Evolutionary conservation across 2,888 invertebrate genomes (phyloP).

Genomic region (Lasioglossum leucozonium): DNA sequence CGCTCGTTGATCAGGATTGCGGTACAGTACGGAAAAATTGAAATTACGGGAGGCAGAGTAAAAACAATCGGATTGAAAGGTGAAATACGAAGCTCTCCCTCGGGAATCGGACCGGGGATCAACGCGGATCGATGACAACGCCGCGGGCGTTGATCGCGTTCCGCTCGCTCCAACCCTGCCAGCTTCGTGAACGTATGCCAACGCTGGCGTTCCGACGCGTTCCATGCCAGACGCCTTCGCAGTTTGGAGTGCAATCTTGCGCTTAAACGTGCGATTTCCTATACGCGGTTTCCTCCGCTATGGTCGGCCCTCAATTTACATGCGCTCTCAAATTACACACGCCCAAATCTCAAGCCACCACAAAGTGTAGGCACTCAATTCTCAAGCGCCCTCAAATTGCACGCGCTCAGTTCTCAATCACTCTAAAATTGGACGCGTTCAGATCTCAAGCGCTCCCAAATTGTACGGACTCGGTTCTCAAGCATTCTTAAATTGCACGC

Average conservation of each 20-base stretch:
- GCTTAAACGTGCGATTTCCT: neutral
- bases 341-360: too few species aligned
- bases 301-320: too few species aligned
- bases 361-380: too few species aligned
- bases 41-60: neutral
- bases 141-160: conserved; percentile 38
- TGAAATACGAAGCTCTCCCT: neutral
- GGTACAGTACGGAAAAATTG: conserved; percentile 6
- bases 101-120: neutral
- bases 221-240: neutral
- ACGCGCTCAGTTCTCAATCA: too few species aligned
- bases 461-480: too few species aligned
- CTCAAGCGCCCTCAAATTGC: neutral
- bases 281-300: neutral
- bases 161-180: conserved; percentile 6
- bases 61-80: conserved; percentile 12
- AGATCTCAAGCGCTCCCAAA: too few species aligned
- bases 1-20: neutral
- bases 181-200: neutral
- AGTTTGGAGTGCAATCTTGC: neutral
- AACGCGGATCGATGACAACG: conserved; percentile 24
- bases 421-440: accelerated
- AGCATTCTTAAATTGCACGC: too few species aligned
- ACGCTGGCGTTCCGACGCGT: neutral
- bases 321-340: too few species aligned